phyloP scores from a whole-genome alignment of 2,113 vertebrate genomes.

The Sorex araneus region DNA sequence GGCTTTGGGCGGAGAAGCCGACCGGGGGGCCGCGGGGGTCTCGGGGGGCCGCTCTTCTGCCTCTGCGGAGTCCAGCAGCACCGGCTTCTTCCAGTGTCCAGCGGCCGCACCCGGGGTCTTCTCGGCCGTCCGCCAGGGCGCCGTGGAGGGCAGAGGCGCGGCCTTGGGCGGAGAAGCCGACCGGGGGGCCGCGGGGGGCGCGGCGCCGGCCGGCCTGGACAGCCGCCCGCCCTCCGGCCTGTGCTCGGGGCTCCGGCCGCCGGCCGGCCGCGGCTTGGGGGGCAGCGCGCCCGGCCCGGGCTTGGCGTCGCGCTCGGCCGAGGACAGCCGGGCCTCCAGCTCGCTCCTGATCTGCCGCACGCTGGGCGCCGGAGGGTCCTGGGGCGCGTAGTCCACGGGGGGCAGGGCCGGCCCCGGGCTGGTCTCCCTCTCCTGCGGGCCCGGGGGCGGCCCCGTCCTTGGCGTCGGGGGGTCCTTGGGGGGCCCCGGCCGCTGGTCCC shows the following conservation, averaged over 20 bases:
- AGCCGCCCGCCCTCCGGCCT: background rate
- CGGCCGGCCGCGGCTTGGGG: conserved; percentile 79
- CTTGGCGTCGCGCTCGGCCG: conserved; percentile 83
- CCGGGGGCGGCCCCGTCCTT: background rate
- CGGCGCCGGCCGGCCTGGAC: conserved; percentile 73
- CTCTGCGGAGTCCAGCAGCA: background rate
- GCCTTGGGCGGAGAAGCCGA: background rate
- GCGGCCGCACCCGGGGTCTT: background rate
- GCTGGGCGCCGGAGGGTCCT: conserved; percentile 6
- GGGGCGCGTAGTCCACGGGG: background rate
- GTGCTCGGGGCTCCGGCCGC: conserved; percentile 58
- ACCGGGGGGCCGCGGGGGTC: too few relatives aligned
- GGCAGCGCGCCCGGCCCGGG: conserved; percentile 58
- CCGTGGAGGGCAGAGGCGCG: background rate
- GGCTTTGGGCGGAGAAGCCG: background rate
- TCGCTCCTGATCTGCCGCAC: conserved; percentile 87
- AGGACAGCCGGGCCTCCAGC: conserved; percentile 88
- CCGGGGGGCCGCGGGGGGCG: background rate
- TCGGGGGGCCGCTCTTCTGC: background rate
- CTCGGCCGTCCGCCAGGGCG: background rate
- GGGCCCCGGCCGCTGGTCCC: background rate
- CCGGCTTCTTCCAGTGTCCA: conserved; percentile 39
- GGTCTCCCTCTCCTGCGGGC: background rate
- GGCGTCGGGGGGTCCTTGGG: background rate
- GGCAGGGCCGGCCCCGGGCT: background rate